A percentile compares a stretch with the other conserved stretches of the same genome.
phyloP scores from a whole-genome alignment of 2,113 vertebrate species.

The Cyprinodon tularosa region DNA sequence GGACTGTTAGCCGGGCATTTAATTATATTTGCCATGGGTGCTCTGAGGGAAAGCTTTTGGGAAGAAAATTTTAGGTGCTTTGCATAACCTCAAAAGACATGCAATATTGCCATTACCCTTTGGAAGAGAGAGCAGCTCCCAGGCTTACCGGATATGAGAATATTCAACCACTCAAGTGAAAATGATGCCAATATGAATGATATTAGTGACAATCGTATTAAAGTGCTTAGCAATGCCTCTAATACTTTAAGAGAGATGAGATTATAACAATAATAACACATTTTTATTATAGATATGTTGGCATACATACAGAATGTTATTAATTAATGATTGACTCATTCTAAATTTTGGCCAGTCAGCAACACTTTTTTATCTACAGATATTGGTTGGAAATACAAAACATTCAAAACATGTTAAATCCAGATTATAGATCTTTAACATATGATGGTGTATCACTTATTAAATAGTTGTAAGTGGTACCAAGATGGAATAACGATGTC shows the following conservation, averaged over 20 bases:
- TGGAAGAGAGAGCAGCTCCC: slow-evolving; percentile 36
- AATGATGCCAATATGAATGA: slow-evolving; percentile 67
- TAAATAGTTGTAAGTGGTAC: too few relatives aligned
- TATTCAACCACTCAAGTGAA: slow-evolving; percentile 62
- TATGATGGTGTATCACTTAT: neutral
- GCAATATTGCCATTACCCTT: slow-evolving; percentile 70
- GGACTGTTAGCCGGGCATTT: slow-evolving; percentile 69
- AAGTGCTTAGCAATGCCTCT: slow-evolving; percentile 50
- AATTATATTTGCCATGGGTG: slow-evolving; percentile 72
- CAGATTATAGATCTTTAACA: neutral
- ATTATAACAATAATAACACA: slow-evolving; percentile 1
- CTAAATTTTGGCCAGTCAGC: neutral
- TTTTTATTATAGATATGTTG: neutral
- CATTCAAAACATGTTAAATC: neutral
- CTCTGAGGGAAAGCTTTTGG: slow-evolving; percentile 60
- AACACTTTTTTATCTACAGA: neutral
- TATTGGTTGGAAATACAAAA: too few relatives aligned
- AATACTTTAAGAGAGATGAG: slow-evolving; percentile 41
- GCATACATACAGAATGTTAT: neutral
- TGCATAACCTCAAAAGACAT: slow-evolving; percentile 76
- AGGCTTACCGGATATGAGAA: slow-evolving; percentile 70
- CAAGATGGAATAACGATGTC: too few relatives aligned
- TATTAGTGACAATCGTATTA: slow-evolving; percentile 68
- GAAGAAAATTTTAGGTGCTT: slow-evolving; percentile 63
- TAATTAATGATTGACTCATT: slow-evolving; percentile 6